Base-by-base conservation (phyloP, 1,140 invertebrate genomes). In the Tetranychus urticae region DNA sequence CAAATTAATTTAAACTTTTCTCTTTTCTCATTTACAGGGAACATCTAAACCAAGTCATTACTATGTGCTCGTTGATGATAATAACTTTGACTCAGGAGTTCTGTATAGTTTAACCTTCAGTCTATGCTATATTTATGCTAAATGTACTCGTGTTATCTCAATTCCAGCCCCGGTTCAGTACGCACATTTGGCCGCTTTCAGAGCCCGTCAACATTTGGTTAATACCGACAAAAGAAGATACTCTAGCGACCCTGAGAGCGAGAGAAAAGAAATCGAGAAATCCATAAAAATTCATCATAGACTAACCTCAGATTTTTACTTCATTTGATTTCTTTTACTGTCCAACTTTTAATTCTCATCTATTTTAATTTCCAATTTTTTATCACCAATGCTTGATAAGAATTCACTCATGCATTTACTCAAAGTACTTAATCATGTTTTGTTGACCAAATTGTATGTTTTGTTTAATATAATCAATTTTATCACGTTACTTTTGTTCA, bases 111-210 rank as follows among this genome's bases (percentile, higher is more conserved):
- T 93, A 58, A 85, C 88, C 0, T 91, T 85, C 73, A 82, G 83
- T 69, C 71, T 94, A 31, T 94, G 89, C 70, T 86, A 93, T 68
- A 77, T 89, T 73, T 93, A 88, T 71, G 79, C 83, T 2, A 78
- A 89, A 23, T 94, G 89, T 70, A 84, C 81, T 58, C 77, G 87
- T 58, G 79, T 85, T 3, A 88, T 94, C 0, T 89, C 85, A 13
- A 91, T 92, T 76, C 89, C 89, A 2, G 84, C 90, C 1, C 88
- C 89, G 2, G 90, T 87, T 0, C 93, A 93, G 72, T 91, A 93
- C 72, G 88, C 89, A 35, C 88, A 94, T 76, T 77, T 91, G 60
- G 88, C 83, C n/a, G 88, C 87, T 13, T 82, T 82, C 61, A 75
- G 89, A 55, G 86, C 74, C 14, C 67, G 75, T 39, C 59, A 45